Base-by-base conservation (phyloP, 1,140 invertebrate genomes). In the Tetragnatha versicolor region DNA sequence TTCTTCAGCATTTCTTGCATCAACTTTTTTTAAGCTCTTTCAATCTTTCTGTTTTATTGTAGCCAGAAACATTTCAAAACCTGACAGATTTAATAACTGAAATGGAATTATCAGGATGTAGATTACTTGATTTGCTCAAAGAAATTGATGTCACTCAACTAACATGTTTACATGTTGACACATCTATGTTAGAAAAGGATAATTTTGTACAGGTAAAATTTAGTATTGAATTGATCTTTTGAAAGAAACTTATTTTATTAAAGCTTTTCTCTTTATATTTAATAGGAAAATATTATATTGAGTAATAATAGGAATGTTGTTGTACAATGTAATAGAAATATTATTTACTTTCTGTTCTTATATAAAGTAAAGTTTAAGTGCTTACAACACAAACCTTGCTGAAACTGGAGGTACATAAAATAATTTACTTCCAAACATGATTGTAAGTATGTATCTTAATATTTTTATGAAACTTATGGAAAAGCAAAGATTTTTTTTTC, bases 1-100 rank as follows among this genome's bases (percentile, higher is more conserved):
- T n/a, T n/a, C n/a, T n/a, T n/a, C n/a, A n/a, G n/a, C n/a, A n/a
- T n/a, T n/a, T n/a, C n/a, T n/a, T n/a, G n/a, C n/a, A n/a, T n/a
- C n/a, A n/a, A n/a, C n/a, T n/a, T n/a, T n/a, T n/a, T n/a, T 61
- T 25, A 3, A 60, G 7, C 33, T 47, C 20, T 45, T 80, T 22
- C 22, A 29, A 77, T 47, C 17, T 5, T 72, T 27, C 55, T 58
- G 66, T 27, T 51, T 45, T 75, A 10, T 82, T 81, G 20, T 55
- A 84, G 83, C 82, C 80, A 14, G 79, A 79, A 51, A 82, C 81
- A 12, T 83, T 84, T 83, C 82, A 82, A 25, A 80, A 83, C 42
- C 82, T 85, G 42, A 63, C 83, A 3, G 55, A 55, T 14, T 84
- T 60, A 82, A 68, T 77, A 20, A 77, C 42, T 77, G 63, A 65